Evolutionary conservation across 2,797 vertebrate genomes (phyloP).

Genomic region (Paramormyrops hopkinsi): DNA sequence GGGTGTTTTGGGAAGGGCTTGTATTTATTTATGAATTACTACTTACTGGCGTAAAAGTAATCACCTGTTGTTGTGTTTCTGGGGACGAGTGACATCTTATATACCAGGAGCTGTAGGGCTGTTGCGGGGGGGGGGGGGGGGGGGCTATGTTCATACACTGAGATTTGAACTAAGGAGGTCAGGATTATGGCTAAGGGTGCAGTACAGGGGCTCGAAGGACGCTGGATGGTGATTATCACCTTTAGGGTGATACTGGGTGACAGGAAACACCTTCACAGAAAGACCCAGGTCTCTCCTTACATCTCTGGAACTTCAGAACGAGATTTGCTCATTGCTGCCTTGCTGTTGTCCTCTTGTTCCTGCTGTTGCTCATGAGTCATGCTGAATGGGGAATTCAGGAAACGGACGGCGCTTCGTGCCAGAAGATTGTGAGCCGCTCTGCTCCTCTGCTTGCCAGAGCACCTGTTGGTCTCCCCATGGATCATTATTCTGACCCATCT

Average conservation of each 20-base stretch:
- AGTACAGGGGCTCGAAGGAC: too few relatives aligned
- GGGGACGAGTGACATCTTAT: neutral
- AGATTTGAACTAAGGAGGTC: neutral
- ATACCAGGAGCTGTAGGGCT: neutral
- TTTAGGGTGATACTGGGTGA: neutral
- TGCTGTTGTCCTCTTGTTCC: neutral
- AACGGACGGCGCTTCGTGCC: neutral
- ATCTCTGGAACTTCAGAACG: neutral
- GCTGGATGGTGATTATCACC: neutral
- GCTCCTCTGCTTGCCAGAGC: neutral
- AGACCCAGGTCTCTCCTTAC: neutral
- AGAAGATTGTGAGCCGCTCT: neutral
- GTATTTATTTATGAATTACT: neutral
- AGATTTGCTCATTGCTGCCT: neutral
- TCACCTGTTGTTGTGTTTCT: neutral
- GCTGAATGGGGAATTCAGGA: neutral
- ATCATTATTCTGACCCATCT: neutral
- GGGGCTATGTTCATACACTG: neutral
- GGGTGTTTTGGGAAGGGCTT: neutral
- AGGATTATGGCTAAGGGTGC: neutral
- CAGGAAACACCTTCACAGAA: neutral
- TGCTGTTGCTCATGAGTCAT: neutral
- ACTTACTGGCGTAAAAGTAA: neutral
- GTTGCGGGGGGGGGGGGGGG: neutral
- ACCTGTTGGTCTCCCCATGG: neutral